Evolutionary conservation across 2,113 vertebrate species (phyloP), one percentile per base, ranked within the genome.

Genomic region (Microtus richardsoni): DNA sequence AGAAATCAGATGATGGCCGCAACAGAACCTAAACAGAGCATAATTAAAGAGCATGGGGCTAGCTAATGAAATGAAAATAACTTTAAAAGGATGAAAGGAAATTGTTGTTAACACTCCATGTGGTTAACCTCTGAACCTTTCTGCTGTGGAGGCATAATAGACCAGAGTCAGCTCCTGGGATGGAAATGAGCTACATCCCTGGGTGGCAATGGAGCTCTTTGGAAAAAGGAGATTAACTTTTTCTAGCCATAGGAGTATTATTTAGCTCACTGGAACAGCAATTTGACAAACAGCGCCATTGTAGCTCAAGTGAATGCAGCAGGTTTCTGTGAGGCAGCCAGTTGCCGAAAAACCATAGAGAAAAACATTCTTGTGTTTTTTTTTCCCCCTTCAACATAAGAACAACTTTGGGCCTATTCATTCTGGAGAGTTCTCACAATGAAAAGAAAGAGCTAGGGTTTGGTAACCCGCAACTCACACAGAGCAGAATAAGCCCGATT

Each of bases 61-160:
- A 91, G 96, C 92, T 97, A 96, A 97, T 96, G 95, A 97, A 97
- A 96, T 97, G 78, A 93, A 95, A 98, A 98, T 95, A 26, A 95
- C 92, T 97, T 95, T 97, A 96, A 98, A 96, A 95, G 64, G 89
- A 97, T 97, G 52, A 93, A 71, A 94, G 93, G 70, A 79, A 97
- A 98, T 49, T 95, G 95, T 97, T 92, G 58, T 95, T 96, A 68
- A 96, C 88, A 85, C 52, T 92, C 49, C 58, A 36, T 95, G 95
- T 88, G 70, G 92, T 98, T 96, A 88, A 88, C 93, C 36, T 91
- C 1, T 96, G 60, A 62, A 62, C 95, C 13, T 94, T 68, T 77
- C 95, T 93, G 97, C 62, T 96, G 90, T 78, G 88, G 91, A 94
- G 94, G 95, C 47, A 95, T 96, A 95, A 41, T 96, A 96, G 94